Evolutionary conservation across 2,113 vertebrate species (phyloP), one percentile per base, ranked within the genome.

Genomic region (Neogobius melanostomus): DNA sequence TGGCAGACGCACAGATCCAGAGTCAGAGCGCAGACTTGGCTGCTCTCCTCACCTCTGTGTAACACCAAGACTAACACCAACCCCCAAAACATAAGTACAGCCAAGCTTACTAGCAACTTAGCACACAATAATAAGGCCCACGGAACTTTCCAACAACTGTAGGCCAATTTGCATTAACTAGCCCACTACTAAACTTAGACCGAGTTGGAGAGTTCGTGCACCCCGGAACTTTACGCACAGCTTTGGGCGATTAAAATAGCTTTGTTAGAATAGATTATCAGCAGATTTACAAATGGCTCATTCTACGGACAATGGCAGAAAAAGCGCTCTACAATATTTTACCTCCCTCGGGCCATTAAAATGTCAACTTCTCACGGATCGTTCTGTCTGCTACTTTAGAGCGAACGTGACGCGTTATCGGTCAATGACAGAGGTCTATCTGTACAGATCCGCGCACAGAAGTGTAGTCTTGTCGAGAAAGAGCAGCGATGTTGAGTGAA

Each of bases 391-490:
- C 21, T 5, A 36, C 28, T 28, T 56, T 28, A 28, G 15, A 61
- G 9, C 42, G 44, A 61, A 61, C 42, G 11, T 11, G 11, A 14
- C 11, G 14, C 42, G 36, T 53, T 42, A 59, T 50, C 69, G 49
- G 7, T 50, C 11, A 75, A 67, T 74, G 52, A 52, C 72, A 69
- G 3, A 60, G 57, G 28, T 5, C 57, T 28, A n/a, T 43, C 28
- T 36, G 28, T 60, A 4, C 12, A 9, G 17, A 73, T 21, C 53
- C 28, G 11, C 51, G 64, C 49, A 79, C 77, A 72, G 44, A 71
- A 50, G 72, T 21, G 21, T 8, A 1, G 15, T 82, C 80, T 71
- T 76, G 85, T 81, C 75, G 52, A 16, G 2, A 21, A 8, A 66
- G 59, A 45, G 42, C 50, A 53, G 28, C 59, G 9, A 16, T n/a